Base-by-base conservation (phyloP, 2,113 vertebrate genomes). In the Neoarius graeffei region DNA sequence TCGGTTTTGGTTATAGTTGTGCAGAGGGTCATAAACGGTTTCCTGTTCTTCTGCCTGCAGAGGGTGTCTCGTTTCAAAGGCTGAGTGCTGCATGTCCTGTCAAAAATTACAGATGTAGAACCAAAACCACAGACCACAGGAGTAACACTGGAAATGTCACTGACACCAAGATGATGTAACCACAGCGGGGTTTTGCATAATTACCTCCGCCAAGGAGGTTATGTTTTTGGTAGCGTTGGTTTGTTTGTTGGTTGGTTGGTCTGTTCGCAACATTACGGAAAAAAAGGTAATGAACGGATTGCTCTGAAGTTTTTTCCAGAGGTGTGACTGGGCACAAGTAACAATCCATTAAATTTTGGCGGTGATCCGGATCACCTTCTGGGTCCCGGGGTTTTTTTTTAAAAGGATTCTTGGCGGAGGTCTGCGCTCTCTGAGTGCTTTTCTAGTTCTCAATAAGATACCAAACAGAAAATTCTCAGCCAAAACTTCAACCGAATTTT, bases 41-140 rank as follows among this genome's bases (percentile, higher is more conserved):
- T 99, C 98, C 92, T 99, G 98, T 79, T 98, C 97, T 84, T 98
- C 97, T 66, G 95, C 91, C 95, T 98, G 97, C 89, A 99, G 95
- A 84, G 98, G 98, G 91, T 99, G 98, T 87, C 94, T 96, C 27
- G 97, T 96, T 95, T 98, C 97, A 64, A 97, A 96, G 86, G 95
- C 95, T 81, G 97, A 96, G 94, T 98, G 96, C 95, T 97, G 97
- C 98, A 99, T 99, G 91, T 91, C 95, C 94, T 94, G 89, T 7
- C 71, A 91, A 85, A 81, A 56, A 67, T 69, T 9, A 85, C 59
- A 85, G 1, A 59, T 5, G 0, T 4, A 57, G 71, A 52, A 83
- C 25, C 62, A 80, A 5, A 64, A 76, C 54, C 10, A 83, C 23
- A 77, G 4, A 82, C 6, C 27, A 67, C 83, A n/a, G n/a, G 48